Percentiles rank a stretch among this genome's conserved stretches.
Conservation (phyloP, 1,140 invertebrate species). For the Coelopa frigida region DNA sequence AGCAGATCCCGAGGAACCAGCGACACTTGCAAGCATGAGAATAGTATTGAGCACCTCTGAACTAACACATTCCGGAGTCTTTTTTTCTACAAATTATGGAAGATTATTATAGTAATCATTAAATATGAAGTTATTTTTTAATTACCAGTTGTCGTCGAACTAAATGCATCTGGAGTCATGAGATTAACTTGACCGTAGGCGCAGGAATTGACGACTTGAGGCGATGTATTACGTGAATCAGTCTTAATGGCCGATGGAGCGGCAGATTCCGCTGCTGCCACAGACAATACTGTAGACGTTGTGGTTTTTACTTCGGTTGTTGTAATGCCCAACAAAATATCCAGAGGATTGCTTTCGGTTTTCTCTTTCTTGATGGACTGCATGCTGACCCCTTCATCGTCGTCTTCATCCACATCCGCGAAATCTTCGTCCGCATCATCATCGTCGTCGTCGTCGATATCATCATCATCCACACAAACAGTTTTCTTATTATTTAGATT, state of each 20-base stretch:
- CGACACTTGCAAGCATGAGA: conserved; percentile 38
- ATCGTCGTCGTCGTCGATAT: conserved; percentile 10
- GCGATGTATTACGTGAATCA: conserved; percentile 28
- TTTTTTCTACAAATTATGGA: conserved; percentile 11
- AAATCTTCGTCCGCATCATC: not conserved
- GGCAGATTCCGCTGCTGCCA: conserved; percentile 29
- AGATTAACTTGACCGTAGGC: conserved; percentile 50
- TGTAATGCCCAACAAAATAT: conserved; percentile 5
- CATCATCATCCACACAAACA: conserved; percentile 2
- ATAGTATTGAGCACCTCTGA: conserved; percentile 38
- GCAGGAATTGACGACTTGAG: conserved; percentile 18
- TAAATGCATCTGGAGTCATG: conserved; percentile 85
- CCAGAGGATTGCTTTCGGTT: conserved; percentile 5
- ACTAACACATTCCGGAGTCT: conserved; percentile 26
- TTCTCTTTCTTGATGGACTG: not conserved
- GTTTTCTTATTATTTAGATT: no score
- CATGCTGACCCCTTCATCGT: no score
- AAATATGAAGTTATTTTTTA: not conserved
- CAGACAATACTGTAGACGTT: conserved; percentile 27
- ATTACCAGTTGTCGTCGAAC: conserved; percentile 55
- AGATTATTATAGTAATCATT: not conserved
- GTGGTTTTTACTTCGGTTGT: conserved; percentile 15
- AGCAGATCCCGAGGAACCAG: conserved; percentile 15
- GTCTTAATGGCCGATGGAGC: conserved; percentile 22
- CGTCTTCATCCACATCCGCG: conserved; percentile 11